These are phyloP conservation scores for Pterophyllum scalare DNA, from an alignment of 2,113 vertebrate species.

Conservation along the genomic window DNA sequence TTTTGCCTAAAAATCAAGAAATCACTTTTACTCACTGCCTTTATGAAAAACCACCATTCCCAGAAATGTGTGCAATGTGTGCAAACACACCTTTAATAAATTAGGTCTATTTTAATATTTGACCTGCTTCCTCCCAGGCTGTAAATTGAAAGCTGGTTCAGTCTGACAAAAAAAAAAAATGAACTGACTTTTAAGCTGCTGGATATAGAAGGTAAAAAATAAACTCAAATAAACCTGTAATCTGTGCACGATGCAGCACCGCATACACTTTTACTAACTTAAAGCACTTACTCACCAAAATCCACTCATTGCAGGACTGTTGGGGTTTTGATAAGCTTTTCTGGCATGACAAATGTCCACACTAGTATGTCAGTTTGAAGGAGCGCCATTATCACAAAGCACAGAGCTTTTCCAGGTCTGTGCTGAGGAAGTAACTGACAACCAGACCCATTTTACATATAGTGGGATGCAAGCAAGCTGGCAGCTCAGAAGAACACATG, in stretches of 20 bases:
- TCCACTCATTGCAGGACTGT: slow-evolving; percentile 3
- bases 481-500: background rate
- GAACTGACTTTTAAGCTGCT: slow-evolving; percentile 20
- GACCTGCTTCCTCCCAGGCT: slow-evolving; percentile 8
- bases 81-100: slow-evolving; percentile 12
- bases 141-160: slow-evolving; percentile 16
- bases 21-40: background rate
- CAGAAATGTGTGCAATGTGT: background rate
- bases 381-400: slow-evolving; percentile 20
- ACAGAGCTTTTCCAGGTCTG: slow-evolving; percentile 1
- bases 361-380: slow-evolving; percentile 13
- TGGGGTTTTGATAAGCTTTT: slow-evolving; percentile 30
- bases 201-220: slow-evolving; percentile 42
- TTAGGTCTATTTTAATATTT: slow-evolving; percentile 11
- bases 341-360: slow-evolving; percentile 21
- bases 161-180: slow-evolving; percentile 27
- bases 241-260: slow-evolving; percentile 13
- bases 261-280: background rate
- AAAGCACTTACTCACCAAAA: slow-evolving; percentile 27
- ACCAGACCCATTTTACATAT: background rate
- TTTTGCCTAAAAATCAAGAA: background rate
- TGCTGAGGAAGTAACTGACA: background rate
- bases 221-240: slow-evolving; percentile 44
- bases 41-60: background rate
- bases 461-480: background rate